Base-by-base conservation (phyloP, 2,888 invertebrate genomes). In the Drosophila paramelanica region DNA sequence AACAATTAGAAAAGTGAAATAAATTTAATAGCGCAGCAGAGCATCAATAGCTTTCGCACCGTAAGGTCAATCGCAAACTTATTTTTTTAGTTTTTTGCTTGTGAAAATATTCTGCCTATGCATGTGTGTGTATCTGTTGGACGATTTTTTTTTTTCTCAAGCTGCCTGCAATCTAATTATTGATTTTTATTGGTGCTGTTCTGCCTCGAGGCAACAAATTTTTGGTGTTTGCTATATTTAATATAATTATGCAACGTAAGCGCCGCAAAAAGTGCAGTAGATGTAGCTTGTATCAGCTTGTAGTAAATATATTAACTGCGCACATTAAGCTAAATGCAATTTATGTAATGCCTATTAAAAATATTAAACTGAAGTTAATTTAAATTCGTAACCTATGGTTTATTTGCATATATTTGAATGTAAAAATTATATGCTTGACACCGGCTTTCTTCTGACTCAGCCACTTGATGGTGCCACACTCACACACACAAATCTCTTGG, bases 81-180 rank as follows among this genome's bases (percentile, higher is more conserved):
- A 38, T 42, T 52, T 17, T 13, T 31, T 31, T 50, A 27, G 17
- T 42, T 47, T 64, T 27, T 3, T 41, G 23, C 14, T 25, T 41
- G 27, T 58, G 55, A 58, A 83, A 66, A 67, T 52, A 43, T 66
- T 69, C 10, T 50, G 53, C 5, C 3, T 45, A 33, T 52, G 57
- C 41, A 47, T 46, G 59, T 64, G 79, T 79, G 62, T 85, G 81
- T 81, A 81, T 85, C 85, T 81, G 67, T 81, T 65, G 62, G 57
- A 52, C 14, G 51, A 65, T 46, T 67, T 68, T 70, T 66, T 70
- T 66, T 76, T 51, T 23, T 23, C 39, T 41, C 46, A 17, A 20
- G 25, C 38, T 36, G 42, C 50, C 59, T 62, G 67, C 67, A 74
- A 78, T 61, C 38, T 65, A 67, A 80, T 67, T 81, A 81, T 81